Percentiles rank a stretch among this genome's conserved stretches.
phyloP scores from a whole-genome alignment of 2,888 invertebrate genomes.

The Petrophora chlorosata region DNA sequence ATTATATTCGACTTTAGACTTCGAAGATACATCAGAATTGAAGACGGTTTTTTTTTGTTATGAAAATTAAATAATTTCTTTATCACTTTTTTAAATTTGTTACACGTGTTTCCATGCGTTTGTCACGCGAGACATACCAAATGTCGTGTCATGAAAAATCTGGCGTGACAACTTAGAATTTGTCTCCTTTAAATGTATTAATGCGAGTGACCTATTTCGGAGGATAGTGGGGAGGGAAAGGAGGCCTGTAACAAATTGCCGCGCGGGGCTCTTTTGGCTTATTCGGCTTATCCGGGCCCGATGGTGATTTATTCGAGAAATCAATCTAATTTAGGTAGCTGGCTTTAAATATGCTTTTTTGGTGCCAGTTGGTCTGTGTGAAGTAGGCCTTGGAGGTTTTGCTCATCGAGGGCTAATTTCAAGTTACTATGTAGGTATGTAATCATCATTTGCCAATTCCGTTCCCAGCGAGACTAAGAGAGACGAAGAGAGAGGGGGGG shows the following conservation, averaged over 20 bases:
- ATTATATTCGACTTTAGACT: too few species aligned
- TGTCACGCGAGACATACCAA: too few species aligned
- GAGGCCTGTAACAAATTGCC: slow-evolving; percentile 7
- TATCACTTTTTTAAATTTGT: too few species aligned
- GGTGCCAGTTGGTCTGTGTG: background rate
- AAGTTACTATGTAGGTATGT: too few species aligned
- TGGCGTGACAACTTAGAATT: background rate
- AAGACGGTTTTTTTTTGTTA: too few species aligned
- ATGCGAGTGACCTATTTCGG: slow-evolving; percentile 4
- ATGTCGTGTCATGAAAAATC: background rate
- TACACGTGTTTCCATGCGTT: too few species aligned
- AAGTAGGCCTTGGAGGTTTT: background rate
- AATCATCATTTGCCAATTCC: too few species aligned
- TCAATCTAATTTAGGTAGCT: slow-evolving; percentile 12
- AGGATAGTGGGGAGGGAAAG: background rate
- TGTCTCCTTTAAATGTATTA: slow-evolving; percentile 3
- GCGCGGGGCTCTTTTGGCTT: slow-evolving; percentile 4
- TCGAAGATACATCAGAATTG: too few species aligned
- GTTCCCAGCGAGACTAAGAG: too few species aligned
- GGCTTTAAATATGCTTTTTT: slow-evolving; percentile 10
- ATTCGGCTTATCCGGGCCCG: slow-evolving; percentile 8
- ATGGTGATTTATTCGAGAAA: slow-evolving; percentile 12
- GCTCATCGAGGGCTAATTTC: too few species aligned
- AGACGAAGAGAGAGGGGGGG: too few species aligned
- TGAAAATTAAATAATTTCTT: too few species aligned